phyloP scores from a whole-genome alignment of 2,113 vertebrate species.

The Zosterops borbonicus region DNA sequence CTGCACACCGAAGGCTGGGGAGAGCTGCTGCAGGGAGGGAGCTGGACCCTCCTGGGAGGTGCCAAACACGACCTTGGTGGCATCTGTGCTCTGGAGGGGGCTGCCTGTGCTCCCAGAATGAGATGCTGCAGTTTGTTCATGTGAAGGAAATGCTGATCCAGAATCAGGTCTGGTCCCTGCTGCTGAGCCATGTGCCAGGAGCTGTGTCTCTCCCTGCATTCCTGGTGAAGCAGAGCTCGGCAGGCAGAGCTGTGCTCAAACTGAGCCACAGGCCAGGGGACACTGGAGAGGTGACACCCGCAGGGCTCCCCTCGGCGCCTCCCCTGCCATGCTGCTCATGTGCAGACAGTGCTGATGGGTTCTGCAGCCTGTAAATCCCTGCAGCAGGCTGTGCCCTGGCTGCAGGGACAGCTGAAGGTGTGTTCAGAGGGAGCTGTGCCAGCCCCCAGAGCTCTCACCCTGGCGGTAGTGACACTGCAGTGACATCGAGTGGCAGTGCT shows the following conservation, averaged over 20 bases:
- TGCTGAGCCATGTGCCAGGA: not conserved
- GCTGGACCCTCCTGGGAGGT: not conserved
- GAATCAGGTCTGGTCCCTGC: too few species aligned
- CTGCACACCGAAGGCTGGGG: not conserved
- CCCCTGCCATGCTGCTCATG: fast-evolving
- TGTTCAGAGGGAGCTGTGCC: not conserved
- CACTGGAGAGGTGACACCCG: fast-evolving
- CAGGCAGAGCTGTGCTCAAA: too few species aligned
- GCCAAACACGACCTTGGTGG: not conserved
- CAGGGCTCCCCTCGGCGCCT: not conserved
- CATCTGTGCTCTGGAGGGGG: fast-evolving
- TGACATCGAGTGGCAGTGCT: not conserved
- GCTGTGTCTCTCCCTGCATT: too few species aligned
- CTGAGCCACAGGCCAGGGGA: not conserved
- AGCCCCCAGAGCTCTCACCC: not conserved
- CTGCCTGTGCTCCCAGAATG: not conserved
- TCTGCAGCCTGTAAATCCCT: too few species aligned
- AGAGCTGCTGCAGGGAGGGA: not conserved
- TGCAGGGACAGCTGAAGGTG: not conserved
- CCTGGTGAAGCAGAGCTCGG: not conserved
- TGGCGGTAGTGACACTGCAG: not conserved
- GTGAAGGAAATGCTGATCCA: fast-evolving
- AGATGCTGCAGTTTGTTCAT: fast-evolving
- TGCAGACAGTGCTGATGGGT: fast-evolving
- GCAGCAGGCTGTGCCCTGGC: not conserved